Percentiles rank a stretch among this genome's conserved stretches.
These are phyloP conservation scores for Cheirogaleus medius DNA, from an alignment of 2,113 vertebrate species.

Conservation along the genomic window DNA sequence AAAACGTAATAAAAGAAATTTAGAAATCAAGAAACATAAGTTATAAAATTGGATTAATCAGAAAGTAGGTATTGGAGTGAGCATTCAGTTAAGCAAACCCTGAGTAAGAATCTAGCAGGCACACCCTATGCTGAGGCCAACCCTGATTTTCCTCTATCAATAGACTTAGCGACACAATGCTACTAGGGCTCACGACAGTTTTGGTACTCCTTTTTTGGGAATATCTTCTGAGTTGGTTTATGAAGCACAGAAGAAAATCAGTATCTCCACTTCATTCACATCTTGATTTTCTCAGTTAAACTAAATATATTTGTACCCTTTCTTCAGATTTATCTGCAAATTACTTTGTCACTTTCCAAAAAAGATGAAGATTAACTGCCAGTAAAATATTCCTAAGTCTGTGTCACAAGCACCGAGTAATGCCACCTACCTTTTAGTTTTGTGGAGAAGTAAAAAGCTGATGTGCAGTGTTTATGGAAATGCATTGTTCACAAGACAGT, in stretches of 20 bases:
- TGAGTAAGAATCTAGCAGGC: not conserved
- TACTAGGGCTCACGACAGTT: not conserved
- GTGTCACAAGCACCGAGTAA: not conserved
- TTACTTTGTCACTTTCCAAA: slow-evolving; percentile 24
- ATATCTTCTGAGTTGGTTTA: not conserved
- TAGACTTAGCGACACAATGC: not conserved
- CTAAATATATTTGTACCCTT: not conserved
- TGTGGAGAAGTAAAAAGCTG: slow-evolving; percentile 6
- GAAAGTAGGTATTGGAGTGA: not conserved
- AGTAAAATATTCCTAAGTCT: not conserved
- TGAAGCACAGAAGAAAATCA: not conserved
- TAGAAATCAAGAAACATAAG: not conserved
- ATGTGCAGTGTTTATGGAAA: not conserved
- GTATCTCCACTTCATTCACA: not conserved
- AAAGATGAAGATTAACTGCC: not conserved
- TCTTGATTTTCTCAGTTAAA: slow-evolving; percentile 36
- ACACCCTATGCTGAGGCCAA: not conserved
- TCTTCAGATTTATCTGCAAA: slow-evolving; percentile 30
- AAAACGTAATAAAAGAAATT: not conserved
- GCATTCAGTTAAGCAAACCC: not conserved
- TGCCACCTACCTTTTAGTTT: not conserved
- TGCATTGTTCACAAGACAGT: not conserved
- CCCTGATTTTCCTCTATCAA: not conserved
- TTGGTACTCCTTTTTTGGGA: not conserved
- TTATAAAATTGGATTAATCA: not conserved